These are phyloP conservation scores for Harpagus bidentatus DNA, from an alignment of 2,113 vertebrate genomes.

Conservation along the genomic window DNA sequence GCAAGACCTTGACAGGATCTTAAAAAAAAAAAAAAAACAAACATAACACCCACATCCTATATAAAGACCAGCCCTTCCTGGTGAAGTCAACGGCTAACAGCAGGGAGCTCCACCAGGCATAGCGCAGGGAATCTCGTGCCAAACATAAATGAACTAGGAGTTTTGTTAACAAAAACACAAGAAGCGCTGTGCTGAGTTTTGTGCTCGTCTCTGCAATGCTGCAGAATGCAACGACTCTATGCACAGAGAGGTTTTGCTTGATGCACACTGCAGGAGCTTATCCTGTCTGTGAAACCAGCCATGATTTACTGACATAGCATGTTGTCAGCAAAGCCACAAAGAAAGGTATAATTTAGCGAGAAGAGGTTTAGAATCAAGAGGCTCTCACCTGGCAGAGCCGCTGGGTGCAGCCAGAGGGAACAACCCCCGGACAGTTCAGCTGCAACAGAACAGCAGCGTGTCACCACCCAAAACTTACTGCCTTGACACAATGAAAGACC, in stretches of 20 bases:
- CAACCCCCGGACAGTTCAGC: not conserved
- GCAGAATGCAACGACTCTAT: not conserved
- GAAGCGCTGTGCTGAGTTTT: rapidly evolving
- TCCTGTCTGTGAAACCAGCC: not conserved
- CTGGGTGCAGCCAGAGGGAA: not conserved
- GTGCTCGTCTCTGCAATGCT: not conserved
- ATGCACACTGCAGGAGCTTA: not conserved
- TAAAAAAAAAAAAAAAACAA: not conserved
- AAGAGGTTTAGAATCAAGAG: not conserved
- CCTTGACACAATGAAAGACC: rapidly evolving
- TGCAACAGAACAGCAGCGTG: too few species aligned
- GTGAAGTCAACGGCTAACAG: rapidly evolving
- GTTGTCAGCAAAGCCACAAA: not conserved
- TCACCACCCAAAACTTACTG: not conserved
- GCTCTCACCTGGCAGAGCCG: not conserved
- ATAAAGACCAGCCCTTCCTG: not conserved
- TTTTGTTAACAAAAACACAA: not conserved
- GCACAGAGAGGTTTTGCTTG: too few species aligned
- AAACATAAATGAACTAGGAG: rapidly evolving
- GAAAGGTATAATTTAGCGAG: not conserved
- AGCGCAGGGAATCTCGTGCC: not conserved
- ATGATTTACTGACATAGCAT: rapidly evolving
- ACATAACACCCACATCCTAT: not conserved
- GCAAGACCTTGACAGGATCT: not conserved
- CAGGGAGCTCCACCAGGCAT: not conserved